These are phyloP conservation scores for Agapostemon virescens DNA, from an alignment of 2,888 invertebrate genomes.

Conservation along the genomic window DNA sequence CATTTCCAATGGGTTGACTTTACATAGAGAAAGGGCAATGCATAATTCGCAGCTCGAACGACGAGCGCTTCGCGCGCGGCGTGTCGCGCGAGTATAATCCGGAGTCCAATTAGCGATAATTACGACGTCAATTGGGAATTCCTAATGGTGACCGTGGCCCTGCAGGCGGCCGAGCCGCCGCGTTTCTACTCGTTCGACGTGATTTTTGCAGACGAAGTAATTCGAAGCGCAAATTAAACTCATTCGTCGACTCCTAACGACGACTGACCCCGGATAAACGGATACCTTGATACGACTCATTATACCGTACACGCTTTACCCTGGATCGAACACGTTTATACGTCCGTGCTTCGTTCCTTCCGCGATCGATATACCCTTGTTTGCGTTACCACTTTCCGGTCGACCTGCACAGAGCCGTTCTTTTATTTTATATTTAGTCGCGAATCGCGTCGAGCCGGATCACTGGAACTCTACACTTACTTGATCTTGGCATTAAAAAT, in stretches of 20 bases:
- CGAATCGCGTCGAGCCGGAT: neutral
- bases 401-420: neutral
- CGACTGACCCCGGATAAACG: slow-evolving; percentile 37
- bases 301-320: neutral
- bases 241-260: slow-evolving; percentile 62
- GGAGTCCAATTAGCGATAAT: slow-evolving; percentile 78
- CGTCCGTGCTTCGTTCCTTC: neutral
- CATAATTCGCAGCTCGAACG: slow-evolving; percentile 71
- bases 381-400: neutral
- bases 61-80: slow-evolving; percentile 67
- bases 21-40: slow-evolving; percentile 58
- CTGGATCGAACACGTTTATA: neutral
- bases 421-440: neutral
- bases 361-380: neutral
- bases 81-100: slow-evolving; percentile 70
- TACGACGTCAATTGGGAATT: slow-evolving; percentile 75
- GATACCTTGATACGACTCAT: slow-evolving; percentile 3
- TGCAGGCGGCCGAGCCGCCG: slow-evolving; percentile 39
- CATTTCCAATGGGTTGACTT: slow-evolving; percentile 31
- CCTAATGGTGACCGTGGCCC: slow-evolving; percentile 64
- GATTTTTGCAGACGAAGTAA: slow-evolving; percentile 69
- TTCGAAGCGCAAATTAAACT: slow-evolving; percentile 67
- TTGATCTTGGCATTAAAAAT: too few species aligned
- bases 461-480: too few species aligned
- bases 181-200: slow-evolving; percentile 40